Evolutionary conservation across 2,888 invertebrate genomes (phyloP).

Genomic region (Nomada ferruginata): DNA sequence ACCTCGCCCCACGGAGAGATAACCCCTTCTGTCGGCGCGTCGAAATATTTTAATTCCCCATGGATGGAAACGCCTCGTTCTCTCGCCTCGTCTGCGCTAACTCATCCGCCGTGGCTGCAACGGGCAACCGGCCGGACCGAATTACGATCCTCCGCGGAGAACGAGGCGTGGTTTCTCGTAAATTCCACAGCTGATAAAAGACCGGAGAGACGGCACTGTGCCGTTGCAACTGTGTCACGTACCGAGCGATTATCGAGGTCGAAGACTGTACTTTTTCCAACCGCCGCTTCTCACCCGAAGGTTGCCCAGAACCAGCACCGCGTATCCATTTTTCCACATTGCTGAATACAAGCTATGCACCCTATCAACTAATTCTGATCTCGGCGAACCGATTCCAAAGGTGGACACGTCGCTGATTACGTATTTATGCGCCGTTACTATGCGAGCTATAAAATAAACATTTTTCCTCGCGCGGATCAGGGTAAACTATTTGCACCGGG

Average conservation of each 20-base stretch:
- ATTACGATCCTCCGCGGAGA: constrained; percentile 55
- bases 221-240: constrained; percentile 44
- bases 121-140: constrained; percentile 32
- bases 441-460: constrained; percentile 26
- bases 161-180: constrained; percentile 52
- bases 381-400: constrained; percentile 22
- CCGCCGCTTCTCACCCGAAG: constrained; percentile 23
- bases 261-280: constrained; percentile 15
- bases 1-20: constrained; percentile 62
- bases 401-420: constrained; percentile 30
- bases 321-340: constrained; percentile 58
- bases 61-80: constrained; percentile 70
- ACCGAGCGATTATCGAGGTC: constrained; percentile 42
- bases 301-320: constrained; percentile 31
- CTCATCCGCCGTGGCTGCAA: constrained; percentile 51
- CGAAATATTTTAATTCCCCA: constrained; percentile 76
- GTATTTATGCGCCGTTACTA: constrained; percentile 34
- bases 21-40: constrained; percentile 73
- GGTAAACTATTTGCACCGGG: constrained; percentile 21
- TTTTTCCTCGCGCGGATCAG: constrained; percentile 6
- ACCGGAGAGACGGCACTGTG: constrained; percentile 29
- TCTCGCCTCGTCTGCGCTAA: constrained; percentile 65
- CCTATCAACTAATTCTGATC: constrained; percentile 52
- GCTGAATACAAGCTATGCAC: constrained; percentile 57
- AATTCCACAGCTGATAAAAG: constrained; percentile 54